phyloP scores from a whole-genome alignment of 2,888 invertebrate genomes.

The Lasius fuliginosus region DNA sequence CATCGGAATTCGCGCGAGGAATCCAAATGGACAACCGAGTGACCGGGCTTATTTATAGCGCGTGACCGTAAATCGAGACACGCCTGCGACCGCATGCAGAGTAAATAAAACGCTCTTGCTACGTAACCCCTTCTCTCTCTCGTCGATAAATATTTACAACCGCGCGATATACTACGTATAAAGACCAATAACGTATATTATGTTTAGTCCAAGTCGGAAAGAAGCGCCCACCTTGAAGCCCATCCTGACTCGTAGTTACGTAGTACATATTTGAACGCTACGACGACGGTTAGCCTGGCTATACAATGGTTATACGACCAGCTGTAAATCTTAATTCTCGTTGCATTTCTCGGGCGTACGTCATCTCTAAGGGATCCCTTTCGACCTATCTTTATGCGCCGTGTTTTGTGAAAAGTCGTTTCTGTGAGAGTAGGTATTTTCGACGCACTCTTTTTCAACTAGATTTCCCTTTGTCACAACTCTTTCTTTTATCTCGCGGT shows the following conservation, averaged over 20 bases:
- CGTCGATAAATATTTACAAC: conserved; percentile 72
- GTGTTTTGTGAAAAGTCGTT: conserved; percentile 57
- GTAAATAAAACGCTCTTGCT: conserved; percentile 71
- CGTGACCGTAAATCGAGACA: conserved; percentile 66
- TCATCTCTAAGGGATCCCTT: conserved; percentile 66
- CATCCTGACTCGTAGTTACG: conserved; percentile 62
- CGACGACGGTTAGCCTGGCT: conserved; percentile 19
- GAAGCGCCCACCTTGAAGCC: conserved; percentile 67
- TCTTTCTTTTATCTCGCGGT: conserved; percentile 48
- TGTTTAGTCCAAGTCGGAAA: conserved; percentile 58
- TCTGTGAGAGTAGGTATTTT: conserved; percentile 60
- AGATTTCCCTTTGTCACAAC: conserved; percentile 48
- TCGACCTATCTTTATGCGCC: conserved; percentile 72
- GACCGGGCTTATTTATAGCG: conserved; percentile 46
- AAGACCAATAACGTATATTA: conserved; percentile 66
- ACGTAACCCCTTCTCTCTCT: conserved; percentile 62
- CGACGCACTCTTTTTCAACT: conserved; percentile 47
- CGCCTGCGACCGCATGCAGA: conserved; percentile 64
- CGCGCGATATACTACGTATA: conserved; percentile 20
- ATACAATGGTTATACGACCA: conserved; percentile 73
- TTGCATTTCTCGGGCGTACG: conserved; percentile 70
- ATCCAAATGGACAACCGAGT: conserved; percentile 49
- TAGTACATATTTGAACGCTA: conserved; percentile 46
- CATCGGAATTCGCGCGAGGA: conserved; percentile 50
- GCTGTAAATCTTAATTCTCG: conserved; percentile 75